Conservation (phyloP, 1,140 invertebrate species). For the Drosophila bifasciata region DNA sequence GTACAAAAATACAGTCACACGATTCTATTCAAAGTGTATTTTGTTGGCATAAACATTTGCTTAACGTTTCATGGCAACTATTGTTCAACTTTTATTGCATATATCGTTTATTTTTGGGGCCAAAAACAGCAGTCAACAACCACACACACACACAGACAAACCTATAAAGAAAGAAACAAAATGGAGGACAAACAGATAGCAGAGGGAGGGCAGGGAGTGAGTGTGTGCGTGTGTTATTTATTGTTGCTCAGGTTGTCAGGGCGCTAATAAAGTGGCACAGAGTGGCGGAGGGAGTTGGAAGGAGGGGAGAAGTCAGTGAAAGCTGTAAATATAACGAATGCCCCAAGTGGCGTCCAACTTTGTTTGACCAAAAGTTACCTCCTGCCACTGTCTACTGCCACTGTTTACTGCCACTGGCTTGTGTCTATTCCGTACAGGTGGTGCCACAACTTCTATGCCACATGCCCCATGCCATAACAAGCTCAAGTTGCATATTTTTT, state of each 20-base stretch:
- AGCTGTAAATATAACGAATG: slow-evolving; percentile 48
- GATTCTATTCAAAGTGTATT: too few species aligned
- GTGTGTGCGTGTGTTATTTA: slow-evolving; percentile 63
- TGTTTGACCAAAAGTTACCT: slow-evolving; percentile 62
- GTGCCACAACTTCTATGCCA: slow-evolving; percentile 24
- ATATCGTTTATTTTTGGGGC: slow-evolving; percentile 10
- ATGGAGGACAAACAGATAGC: slow-evolving; percentile 39
- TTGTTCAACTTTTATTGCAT: slow-evolving; percentile 13
- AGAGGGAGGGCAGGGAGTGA: too few species aligned
- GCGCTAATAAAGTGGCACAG: slow-evolving; percentile 72
- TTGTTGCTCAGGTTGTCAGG: slow-evolving; percentile 70
- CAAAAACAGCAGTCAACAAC: slow-evolving; percentile 4
- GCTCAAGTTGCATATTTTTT: slow-evolving; percentile 71
- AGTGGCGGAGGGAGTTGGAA: background rate
- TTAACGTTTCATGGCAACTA: slow-evolving; percentile 5
- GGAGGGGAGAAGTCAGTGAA: slow-evolving; percentile 11
- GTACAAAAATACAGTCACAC: too few species aligned
- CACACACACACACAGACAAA: background rate
- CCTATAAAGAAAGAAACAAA: slow-evolving; percentile 28
- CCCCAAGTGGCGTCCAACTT: slow-evolving; percentile 58
- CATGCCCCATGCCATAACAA: slow-evolving; percentile 3
- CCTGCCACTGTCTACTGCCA: slow-evolving; percentile 26
- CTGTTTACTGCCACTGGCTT: background rate
- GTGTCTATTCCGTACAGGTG: slow-evolving; percentile 66
- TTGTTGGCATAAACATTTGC: slow-evolving; percentile 9